Evolutionary conservation across 2,113 vertebrate genomes (phyloP), one percentile per base, ranked within the genome.

Genomic region (Marcusenius ussheri): DNA sequence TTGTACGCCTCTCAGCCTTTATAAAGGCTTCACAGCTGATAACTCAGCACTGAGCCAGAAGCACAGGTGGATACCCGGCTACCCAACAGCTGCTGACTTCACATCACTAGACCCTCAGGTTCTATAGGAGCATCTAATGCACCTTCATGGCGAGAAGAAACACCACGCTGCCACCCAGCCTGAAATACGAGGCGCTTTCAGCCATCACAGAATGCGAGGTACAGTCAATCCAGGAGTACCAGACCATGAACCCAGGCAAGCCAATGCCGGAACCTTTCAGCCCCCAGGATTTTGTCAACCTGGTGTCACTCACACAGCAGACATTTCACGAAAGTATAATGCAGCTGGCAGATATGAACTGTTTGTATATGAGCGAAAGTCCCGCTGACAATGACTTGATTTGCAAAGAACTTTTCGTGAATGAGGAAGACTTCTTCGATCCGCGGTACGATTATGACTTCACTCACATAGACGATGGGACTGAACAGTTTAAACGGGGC

Each of bases 381-480:
- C 24, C 56, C 1, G 7, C 7, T 24, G 19, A 24, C 56, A 62
- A 62, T 62, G 56, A n/a, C 8, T 3, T 62, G 24, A 7, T 50
- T 31, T 15, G 46, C 19, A 53, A 19, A 53, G 50, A 5, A 51
- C 11, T 19, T 21, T 89, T 91, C 39, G 39, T 93, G 11, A 21
- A 92, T 88, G 35, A 90, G 74, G 21, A 90, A 19, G 56, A 89
- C 1, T 91, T 93, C 45, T 90, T 92, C 9, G 85, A 91, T 3
- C 93, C 89, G 24, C 0, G 0, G 3, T 92, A 9, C n/a, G 89
- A 92, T 70, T 88, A 11, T 77, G 90, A 93, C 15, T 93, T 91
- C 88, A 89, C 17, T 35, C 0, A 89, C 6, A 10, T 74, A 2
- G 77, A 24, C 0, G 89, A 89, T 19, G 2, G 35, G 45, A 7